Percentiles rank a stretch among this genome's conserved stretches.
Evolutionary conservation across 1,140 invertebrate species (phyloP).

Genomic region (Laupala kohalensis): DNA sequence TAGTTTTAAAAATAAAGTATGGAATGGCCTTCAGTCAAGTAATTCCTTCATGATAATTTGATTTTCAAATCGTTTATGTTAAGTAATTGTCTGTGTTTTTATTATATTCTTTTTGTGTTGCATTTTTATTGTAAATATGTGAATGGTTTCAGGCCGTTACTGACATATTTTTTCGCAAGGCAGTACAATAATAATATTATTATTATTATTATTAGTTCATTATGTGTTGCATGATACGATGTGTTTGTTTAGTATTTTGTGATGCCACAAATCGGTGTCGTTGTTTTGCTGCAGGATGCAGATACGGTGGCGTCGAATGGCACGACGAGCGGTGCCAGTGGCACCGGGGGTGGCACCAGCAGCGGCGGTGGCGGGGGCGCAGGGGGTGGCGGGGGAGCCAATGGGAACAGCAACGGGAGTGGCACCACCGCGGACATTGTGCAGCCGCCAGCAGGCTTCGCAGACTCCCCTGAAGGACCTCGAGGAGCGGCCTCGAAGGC

Average conservation of each 20-base stretch:
- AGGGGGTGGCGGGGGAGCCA: background rate
- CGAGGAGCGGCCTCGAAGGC: constrained; percentile 26
- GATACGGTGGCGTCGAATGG: constrained; percentile 26
- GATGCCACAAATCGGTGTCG: constrained; percentile 50
- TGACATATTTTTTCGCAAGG: too few species aligned
- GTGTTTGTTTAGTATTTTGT: too few species aligned
- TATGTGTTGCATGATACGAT: too few species aligned
- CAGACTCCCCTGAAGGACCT: constrained; percentile 57
- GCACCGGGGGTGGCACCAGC: constrained; percentile 42
- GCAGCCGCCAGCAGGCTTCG: constrained; percentile 72
- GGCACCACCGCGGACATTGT: constrained; percentile 48
- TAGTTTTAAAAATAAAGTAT: too few species aligned
- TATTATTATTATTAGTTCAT: too few species aligned
- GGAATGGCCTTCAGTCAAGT: too few species aligned
- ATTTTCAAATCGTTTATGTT: too few species aligned
- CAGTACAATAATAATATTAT: too few species aligned
- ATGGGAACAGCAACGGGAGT: too few species aligned
- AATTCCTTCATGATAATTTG: too few species aligned
- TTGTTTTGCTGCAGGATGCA: constrained; percentile 27
- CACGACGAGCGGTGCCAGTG: constrained; percentile 20
- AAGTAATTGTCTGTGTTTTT: too few species aligned
- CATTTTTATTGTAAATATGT: background rate
- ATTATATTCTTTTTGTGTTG: background rate
- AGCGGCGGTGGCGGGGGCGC: constrained; percentile 54
- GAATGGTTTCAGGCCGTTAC: too few species aligned